Percentiles rank a stretch among this genome's conserved stretches.
Evolutionary conservation across 2,888 invertebrate species (phyloP).

Genomic region (Epiblema foenella): DNA sequence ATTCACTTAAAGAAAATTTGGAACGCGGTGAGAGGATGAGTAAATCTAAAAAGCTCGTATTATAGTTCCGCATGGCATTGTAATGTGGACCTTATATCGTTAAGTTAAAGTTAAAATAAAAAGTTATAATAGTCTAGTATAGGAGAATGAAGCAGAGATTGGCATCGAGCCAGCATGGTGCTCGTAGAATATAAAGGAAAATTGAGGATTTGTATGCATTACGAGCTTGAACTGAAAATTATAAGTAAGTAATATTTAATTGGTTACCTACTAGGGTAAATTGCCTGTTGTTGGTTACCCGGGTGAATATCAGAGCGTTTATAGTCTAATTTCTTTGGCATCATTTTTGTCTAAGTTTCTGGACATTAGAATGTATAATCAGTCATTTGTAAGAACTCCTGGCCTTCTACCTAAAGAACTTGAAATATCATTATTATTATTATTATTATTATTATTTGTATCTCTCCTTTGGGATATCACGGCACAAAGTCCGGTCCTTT

Average conservation of each 20-base stretch:
- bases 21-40: constrained; percentile 9
- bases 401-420: no score
- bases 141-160: neutral
- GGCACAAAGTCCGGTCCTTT: no score
- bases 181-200: constrained; percentile 2
- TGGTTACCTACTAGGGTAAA: neutral
- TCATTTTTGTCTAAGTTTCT: no score
- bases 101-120: neutral
- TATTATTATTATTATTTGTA: no score
- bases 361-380: no score
- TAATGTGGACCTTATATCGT: neutral
- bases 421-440: no score
- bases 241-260: neutral
- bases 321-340: no score
- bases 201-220: neutral
- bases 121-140: neutral
- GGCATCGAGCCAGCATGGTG: constrained; percentile 5
- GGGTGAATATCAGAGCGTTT: no score
- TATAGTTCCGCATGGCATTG: neutral
- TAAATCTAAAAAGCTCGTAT: neutral
- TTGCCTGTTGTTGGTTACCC: no score
- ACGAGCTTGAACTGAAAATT: neutral
- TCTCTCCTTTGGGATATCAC: no score
- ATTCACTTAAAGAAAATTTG: constrained; percentile 41
- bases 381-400: no score